Evolutionary conservation across 2,797 vertebrate species (phyloP).

Genomic region (Gymnopithys bicolor): DNA sequence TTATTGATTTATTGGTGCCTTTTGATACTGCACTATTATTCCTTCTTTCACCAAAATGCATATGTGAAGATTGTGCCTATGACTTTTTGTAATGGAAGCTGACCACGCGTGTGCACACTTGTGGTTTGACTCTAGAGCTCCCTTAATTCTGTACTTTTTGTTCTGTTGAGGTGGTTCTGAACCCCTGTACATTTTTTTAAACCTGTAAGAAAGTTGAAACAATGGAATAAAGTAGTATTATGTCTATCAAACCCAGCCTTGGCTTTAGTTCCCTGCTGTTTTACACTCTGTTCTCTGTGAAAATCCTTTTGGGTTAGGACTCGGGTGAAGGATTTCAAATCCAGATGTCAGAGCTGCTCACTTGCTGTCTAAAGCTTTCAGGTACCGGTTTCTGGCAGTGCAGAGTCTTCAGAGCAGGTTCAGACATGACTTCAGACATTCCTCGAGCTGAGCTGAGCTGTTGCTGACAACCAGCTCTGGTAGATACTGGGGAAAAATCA

Average conservation of each 20-base stretch:
- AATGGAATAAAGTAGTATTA: slow-evolving; percentile 76
- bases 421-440: background rate
- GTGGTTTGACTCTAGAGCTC: slow-evolving; percentile 64
- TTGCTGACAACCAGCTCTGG: background rate
- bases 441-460: background rate
- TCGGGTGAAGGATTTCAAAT: background rate
- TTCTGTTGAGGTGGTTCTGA: slow-evolving; percentile 74
- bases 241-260: slow-evolving; percentile 69
- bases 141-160: slow-evolving; percentile 34
- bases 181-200: slow-evolving; percentile 68
- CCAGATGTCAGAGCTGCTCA: background rate
- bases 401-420: background rate
- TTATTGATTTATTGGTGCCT: slow-evolving; percentile 66
- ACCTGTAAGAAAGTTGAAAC: slow-evolving; percentile 74
- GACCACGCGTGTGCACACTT: slow-evolving; percentile 56
- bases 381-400: background rate
- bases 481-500: background rate
- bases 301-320: background rate
- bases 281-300: background rate
- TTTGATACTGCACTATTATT: slow-evolving; percentile 64
- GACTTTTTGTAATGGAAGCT: slow-evolving; percentile 66
- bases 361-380: accelerated
- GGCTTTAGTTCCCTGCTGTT: slow-evolving; percentile 68
- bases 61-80: slow-evolving; percentile 71
- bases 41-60: slow-evolving; percentile 69